A percentile compares a stretch with the other conserved stretches of the same genome.
phyloP scores from a whole-genome alignment of 2,888 invertebrate genomes.

The Smittia sp. region DNA sequence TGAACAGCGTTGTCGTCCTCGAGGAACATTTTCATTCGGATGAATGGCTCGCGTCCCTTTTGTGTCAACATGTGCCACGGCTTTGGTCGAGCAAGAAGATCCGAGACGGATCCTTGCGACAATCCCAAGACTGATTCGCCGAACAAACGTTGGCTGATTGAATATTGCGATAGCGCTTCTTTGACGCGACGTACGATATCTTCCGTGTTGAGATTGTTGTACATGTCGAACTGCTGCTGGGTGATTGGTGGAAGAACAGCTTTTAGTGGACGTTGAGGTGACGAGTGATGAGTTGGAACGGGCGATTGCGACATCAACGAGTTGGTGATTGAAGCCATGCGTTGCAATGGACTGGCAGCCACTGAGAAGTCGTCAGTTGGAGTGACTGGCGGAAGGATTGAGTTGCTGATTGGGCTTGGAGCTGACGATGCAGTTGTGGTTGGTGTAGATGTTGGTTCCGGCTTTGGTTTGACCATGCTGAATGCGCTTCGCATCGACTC shows the following conservation, averaged over 20 bases:
- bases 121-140: conserved; percentile 97
- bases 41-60: conserved; percentile 94
- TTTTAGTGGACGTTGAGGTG: conserved; percentile 85
- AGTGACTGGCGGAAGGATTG: conserved; percentile 80
- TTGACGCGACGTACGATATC: conserved; percentile 96
- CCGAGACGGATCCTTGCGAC: conserved; percentile 96
- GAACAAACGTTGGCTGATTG: conserved; percentile 95
- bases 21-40: conserved; percentile 96
- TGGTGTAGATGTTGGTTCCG: conserved; percentile 70
- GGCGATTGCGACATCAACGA: conserved; percentile 89
- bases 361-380: conserved; percentile 79
- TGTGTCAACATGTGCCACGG: conserved; percentile 99
- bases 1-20: conserved; percentile 95
- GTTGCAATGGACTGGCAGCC: conserved; percentile 89
- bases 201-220: conserved; percentile 96
- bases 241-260: conserved; percentile 97
- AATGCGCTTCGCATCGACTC: conserved; percentile 79
- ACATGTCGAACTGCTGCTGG: conserved; percentile 97
- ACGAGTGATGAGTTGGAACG: conserved; percentile 78
- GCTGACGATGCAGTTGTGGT: conserved; percentile 73
- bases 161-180: conserved; percentile 91
- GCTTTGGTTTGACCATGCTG: conserved; percentile 81
- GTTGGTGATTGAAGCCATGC: conserved; percentile 98
- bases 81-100: conserved; percentile 93
- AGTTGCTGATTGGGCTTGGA: conserved; percentile 79